Conservation (phyloP, 2,888 invertebrate species). For the Volucella zonaria region DNA sequence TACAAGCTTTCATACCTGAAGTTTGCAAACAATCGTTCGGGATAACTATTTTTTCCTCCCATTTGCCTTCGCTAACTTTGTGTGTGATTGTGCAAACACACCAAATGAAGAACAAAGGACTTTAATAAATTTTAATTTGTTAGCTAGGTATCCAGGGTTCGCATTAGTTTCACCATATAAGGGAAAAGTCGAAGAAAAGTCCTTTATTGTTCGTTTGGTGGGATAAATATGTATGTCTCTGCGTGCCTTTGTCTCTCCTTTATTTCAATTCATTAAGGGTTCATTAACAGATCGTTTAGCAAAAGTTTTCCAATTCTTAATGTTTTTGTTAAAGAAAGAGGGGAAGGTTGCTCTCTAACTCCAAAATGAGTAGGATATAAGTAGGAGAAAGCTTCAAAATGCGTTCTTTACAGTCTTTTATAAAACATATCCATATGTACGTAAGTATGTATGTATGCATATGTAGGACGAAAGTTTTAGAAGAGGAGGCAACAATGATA, state of each 20-base stretch:
- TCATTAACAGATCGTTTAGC: constrained; percentile 68
- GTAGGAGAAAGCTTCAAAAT: constrained; percentile 12
- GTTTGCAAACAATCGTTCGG: constrained; percentile 30
- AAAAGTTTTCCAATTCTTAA: constrained; percentile 67
- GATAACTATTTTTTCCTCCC: constrained; percentile 18
- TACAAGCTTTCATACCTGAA: neutral
- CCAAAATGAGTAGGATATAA: neutral
- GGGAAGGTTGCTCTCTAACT: constrained; percentile 19
- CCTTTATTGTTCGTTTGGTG: constrained; percentile 55
- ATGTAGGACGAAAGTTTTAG: neutral
- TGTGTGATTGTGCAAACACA: constrained; percentile 56
- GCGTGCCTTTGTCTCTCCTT: constrained; percentile 38
- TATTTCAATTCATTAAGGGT: constrained; percentile 64
- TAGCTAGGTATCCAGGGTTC: constrained; percentile 60
- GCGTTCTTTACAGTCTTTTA: constrained; percentile 33
- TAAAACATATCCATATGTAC: neutral
- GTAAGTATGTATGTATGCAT: constrained; percentile 28
- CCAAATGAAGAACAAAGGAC: constrained; percentile 60
- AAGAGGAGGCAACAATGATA: constrained; percentile 43
- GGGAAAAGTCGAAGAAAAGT: constrained; percentile 44
- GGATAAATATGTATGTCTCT: constrained; percentile 34
- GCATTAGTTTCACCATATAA: constrained; percentile 31
- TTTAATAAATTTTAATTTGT: constrained; percentile 69
- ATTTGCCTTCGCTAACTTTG: constrained; percentile 25
- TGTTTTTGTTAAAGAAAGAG: constrained; percentile 31